Base-by-base conservation (phyloP, 2,888 invertebrate species). In the Euplexia lucipara region DNA sequence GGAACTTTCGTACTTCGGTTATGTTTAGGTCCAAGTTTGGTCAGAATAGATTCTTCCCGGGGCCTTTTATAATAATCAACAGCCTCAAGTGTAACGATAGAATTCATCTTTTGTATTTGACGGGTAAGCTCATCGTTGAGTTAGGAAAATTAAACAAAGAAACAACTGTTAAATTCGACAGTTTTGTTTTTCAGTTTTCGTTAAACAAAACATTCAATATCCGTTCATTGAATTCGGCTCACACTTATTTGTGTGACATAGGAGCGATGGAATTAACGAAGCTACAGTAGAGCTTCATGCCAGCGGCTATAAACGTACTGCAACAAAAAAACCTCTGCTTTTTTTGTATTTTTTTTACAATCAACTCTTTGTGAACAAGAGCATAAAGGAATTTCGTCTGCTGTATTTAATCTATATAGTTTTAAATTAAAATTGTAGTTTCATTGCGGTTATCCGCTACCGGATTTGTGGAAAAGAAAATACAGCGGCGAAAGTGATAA, bases 401-500 rank as follows among this genome's bases (percentile, higher is more conserved):
- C 56, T 12, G n/a, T 56, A 54, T 70, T 64, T 51, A 64, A 61
- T 67, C 45, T 35, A 59, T 57, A 67, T 59, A 35, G 57, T 51
- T 74, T 70, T 61, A 54, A 77, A 73, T 65, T 63, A 52, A 65
- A 75, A 56, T 44, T 41, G 48, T 53, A 63, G 32, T 47, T 57
- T 60, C 32, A 60, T 41, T 48, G 70, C 51, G 51, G 58, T 58
- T 61, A 42, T 26, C 52, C 35, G 45, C 57, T 75, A 60, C 53
- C 32, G 48, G 53, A 71, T 67, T 67, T 75, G 45, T 68, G 52
- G 57, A 53, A 39, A 77, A 70, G 61, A 73, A 76, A 77, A 71
- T 65, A 75, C 16, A 45, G 20, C 32, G 35, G 44, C n/a, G 47
- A 41, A 45, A 48, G 49, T 53, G 57, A 73, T 77, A 70, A 59